Conservation (phyloP, 2,797 vertebrate genomes). For the Megaceryle alcyon region DNA sequence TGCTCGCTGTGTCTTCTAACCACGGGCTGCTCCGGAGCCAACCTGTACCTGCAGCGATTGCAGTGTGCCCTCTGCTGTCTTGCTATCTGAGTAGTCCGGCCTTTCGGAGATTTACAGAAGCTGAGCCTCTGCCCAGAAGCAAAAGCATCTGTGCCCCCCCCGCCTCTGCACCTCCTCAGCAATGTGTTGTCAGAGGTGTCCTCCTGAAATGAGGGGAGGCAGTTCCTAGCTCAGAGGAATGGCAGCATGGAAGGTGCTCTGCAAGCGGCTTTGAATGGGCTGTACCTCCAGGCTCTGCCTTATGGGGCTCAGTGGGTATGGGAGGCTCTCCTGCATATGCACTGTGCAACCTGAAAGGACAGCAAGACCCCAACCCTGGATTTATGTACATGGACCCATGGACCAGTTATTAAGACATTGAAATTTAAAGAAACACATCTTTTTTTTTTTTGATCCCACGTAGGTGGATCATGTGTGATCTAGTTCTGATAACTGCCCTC, state of each 20-base stretch:
- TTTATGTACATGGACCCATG: not conserved
- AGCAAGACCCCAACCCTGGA: not conserved
- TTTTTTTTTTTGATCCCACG: not conserved
- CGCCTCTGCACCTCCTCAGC: not conserved
- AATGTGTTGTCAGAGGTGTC: not conserved
- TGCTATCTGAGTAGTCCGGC: accelerated
- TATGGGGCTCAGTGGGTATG: not conserved
- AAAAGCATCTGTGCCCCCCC: not conserved
- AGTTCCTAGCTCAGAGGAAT: not conserved
- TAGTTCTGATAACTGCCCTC: not conserved
- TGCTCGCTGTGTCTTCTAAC: not conserved
- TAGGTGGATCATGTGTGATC: not conserved
- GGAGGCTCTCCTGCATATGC: not conserved
- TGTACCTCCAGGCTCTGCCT: not conserved
- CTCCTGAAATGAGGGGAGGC: not conserved
- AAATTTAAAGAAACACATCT: not conserved
- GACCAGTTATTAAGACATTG: not conserved
- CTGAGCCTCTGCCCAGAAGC: not conserved
- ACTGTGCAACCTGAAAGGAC: not conserved
- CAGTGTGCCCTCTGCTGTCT: conserved; percentile 64
- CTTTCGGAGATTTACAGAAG: not conserved
- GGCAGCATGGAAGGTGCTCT: not conserved
- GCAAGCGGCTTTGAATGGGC: not conserved
- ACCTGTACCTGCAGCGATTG: not conserved
- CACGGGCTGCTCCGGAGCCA: accelerated